phyloP scores from a whole-genome alignment of 1,140 invertebrate genomes.

The Drosophila littoralis region DNA sequence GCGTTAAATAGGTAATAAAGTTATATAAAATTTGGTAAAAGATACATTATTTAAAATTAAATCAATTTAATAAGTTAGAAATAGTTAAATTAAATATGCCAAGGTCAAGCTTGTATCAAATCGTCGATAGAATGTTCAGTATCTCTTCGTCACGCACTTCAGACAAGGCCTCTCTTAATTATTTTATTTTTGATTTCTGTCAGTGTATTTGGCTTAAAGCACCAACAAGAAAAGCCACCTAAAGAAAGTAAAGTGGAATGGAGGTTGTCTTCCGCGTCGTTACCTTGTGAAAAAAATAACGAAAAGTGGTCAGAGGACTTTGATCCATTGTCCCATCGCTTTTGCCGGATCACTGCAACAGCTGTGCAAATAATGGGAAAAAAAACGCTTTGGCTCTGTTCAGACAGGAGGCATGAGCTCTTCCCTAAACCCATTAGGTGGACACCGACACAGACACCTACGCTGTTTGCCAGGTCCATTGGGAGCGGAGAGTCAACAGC shows the following conservation, averaged over 20 bases:
- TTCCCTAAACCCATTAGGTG: slow-evolving; percentile 1
- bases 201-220: slow-evolving; percentile 36
- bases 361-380: slow-evolving; percentile 76
- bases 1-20: too few relatives aligned
- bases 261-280: slow-evolving; percentile 74
- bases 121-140: background rate
- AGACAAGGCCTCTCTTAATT: too few relatives aligned
- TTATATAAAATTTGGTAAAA: too few relatives aligned
- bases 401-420: slow-evolving; percentile 31
- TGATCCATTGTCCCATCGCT: background rate
- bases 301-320: slow-evolving; percentile 43
- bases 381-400: slow-evolving; percentile 28
- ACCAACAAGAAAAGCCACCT: slow-evolving; percentile 35
- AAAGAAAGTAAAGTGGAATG: slow-evolving; percentile 49
- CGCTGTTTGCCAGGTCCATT: slow-evolving; percentile 39
- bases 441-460: slow-evolving; percentile 39
- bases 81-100: too few relatives aligned
- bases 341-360: slow-evolving; percentile 60
- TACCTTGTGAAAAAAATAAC: slow-evolving; percentile 74
- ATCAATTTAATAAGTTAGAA: too few relatives aligned
- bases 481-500: slow-evolving; percentile 29
- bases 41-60: background rate
- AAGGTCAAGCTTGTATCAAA: too few relatives aligned
- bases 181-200: slow-evolving; percentile 2
- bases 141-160: too few relatives aligned